Conservation (phyloP, 2,113 vertebrate species). For the Scomber japonicus region DNA sequence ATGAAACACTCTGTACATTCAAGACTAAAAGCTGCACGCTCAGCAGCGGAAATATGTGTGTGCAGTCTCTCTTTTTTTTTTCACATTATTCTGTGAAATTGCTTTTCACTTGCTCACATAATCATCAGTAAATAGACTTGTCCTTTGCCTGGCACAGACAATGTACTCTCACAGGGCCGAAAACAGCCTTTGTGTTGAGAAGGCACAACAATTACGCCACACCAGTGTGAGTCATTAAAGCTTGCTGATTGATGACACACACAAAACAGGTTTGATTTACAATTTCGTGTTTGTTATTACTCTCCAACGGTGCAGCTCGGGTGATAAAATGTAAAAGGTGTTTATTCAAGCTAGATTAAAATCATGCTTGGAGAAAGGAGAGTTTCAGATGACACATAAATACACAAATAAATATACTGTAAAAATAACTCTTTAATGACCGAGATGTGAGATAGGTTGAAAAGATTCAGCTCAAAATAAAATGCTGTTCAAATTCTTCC, state of each 20-base stretch:
- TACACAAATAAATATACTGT: slow-evolving; percentile 11
- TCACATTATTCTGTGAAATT: too few relatives aligned
- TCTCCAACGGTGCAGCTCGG: not conserved
- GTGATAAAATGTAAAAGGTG: not conserved
- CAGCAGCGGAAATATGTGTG: too few relatives aligned
- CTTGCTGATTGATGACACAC: not conserved
- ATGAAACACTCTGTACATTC: not conserved
- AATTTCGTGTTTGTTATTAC: not conserved
- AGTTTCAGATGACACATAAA: too few relatives aligned
- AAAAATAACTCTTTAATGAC: too few relatives aligned
- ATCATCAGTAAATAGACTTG: not conserved
- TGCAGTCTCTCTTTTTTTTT: too few relatives aligned
- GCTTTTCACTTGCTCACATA: too few relatives aligned
- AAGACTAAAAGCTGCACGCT: too few relatives aligned
- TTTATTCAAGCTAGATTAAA: not conserved
- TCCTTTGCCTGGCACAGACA: not conserved
- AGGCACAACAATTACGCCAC: not conserved
- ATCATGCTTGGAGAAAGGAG: not conserved
- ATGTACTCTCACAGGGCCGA: not conserved
- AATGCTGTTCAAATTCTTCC: slow-evolving; percentile 24
- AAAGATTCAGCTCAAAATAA: slow-evolving; percentile 19
- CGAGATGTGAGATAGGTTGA: slow-evolving; percentile 4
- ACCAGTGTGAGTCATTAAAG: slow-evolving; percentile 24
- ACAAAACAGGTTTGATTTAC: not conserved
- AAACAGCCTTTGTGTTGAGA: not conserved